Evolutionary conservation across 2,113 vertebrate genomes (phyloP).

Genomic region (Apeltes quadracus): DNA sequence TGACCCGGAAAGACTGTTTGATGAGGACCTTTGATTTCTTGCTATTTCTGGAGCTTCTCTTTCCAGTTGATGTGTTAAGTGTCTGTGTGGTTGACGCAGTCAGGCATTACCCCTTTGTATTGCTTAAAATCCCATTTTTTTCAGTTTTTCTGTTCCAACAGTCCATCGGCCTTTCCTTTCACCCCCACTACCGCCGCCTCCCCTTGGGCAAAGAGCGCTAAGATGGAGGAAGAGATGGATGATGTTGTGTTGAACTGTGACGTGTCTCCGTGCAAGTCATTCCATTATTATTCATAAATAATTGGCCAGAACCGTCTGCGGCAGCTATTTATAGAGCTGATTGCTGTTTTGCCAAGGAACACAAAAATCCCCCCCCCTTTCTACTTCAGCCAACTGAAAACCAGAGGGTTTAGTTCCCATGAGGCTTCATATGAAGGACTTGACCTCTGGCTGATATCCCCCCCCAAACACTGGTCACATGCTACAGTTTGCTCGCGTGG

Average conservation of each 20-base stretch:
- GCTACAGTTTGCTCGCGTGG: background rate
- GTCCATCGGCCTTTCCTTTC: constrained; percentile 17
- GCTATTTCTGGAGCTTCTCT: constrained; percentile 47
- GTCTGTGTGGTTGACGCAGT: constrained; percentile 27
- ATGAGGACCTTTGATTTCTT: constrained; percentile 28
- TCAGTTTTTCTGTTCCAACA: constrained; percentile 36
- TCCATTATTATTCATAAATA: constrained; percentile 78
- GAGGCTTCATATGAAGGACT: constrained; percentile 4
- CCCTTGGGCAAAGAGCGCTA: constrained; percentile 48
- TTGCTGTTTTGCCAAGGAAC: constrained; percentile 58
- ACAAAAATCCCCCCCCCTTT: constrained; percentile 25
- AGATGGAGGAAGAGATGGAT: constrained; percentile 70
- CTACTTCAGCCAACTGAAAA: constrained; percentile 23
- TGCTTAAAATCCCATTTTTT: constrained; percentile 52
- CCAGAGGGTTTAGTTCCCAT: constrained; percentile 23
- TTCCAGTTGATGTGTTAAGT: constrained; percentile 45
- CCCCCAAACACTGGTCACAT: constrained; percentile 5
- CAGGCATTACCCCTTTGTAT: constrained; percentile 36
- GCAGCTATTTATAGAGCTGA: constrained; percentile 71
- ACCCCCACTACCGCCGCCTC: constrained; percentile 37
- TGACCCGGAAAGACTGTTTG: constrained; percentile 42
- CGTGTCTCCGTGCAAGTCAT: constrained; percentile 69
- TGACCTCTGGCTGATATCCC: constrained; percentile 26
- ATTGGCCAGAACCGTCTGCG: constrained; percentile 67
- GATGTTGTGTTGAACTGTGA: constrained; percentile 74